Evolutionary conservation across 2,797 vertebrate species (phyloP).

Genomic region (Chlorospingus flavigularis): DNA sequence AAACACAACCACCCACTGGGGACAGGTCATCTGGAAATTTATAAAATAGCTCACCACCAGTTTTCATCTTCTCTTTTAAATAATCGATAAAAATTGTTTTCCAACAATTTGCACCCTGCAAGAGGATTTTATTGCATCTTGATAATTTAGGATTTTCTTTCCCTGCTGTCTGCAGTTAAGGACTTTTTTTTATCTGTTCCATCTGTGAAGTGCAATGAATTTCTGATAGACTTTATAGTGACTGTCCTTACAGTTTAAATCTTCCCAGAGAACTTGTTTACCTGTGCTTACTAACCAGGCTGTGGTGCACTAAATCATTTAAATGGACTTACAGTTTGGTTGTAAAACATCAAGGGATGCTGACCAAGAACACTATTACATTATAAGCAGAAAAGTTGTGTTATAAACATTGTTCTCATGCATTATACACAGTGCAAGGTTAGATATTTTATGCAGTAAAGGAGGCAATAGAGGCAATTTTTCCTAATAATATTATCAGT

Average conservation of each 20-base stretch:
- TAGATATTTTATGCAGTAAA: neutral
- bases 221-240: constrained; percentile 64
- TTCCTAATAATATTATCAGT: neutral
- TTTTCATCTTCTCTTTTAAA: neutral
- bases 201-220: constrained; percentile 71
- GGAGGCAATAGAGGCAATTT: neutral
- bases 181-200: constrained; percentile 64
- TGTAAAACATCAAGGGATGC: constrained; percentile 50
- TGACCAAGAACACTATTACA: constrained; percentile 36
- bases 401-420: neutral
- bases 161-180: constrained; percentile 20
- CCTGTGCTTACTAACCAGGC: constrained; percentile 53
- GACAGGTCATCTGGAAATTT: neutral
- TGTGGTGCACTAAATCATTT: constrained; percentile 54
- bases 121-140: constrained; percentile 16
- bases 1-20: neutral
- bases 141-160: constrained; percentile 57
- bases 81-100: neutral
- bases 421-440: neutral
- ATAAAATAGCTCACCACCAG: neutral
- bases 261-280: constrained; percentile 67
- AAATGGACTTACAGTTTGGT: constrained; percentile 21
- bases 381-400: neutral
- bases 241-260: constrained; percentile 71
- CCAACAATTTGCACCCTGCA: neutral